A percentile compares a stretch with the other conserved stretches of the same genome.
Conservation (phyloP, 2,113 vertebrate species). For the Sapayoa aenigma region DNA sequence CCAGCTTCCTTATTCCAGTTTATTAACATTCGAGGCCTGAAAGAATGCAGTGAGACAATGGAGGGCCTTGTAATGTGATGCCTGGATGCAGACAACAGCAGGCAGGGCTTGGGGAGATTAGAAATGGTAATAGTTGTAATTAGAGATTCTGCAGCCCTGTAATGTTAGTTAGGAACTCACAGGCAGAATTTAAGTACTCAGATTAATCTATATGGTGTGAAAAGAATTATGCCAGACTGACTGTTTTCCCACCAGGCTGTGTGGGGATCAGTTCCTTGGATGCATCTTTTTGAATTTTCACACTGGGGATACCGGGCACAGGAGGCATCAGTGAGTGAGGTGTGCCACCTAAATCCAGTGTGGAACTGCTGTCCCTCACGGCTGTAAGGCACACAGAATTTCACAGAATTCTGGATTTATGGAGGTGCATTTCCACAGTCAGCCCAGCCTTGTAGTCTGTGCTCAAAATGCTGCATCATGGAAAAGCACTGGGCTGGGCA, state of each 20-base stretch:
- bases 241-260: background rate
- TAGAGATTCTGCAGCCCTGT: background rate
- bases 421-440: background rate
- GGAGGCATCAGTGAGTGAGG: background rate
- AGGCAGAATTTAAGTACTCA: background rate
- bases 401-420: background rate
- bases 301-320: rapidly evolving
- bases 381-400: background rate
- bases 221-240: constrained; percentile 16
- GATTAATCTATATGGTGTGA: constrained; percentile 14
- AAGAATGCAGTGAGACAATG: constrained; percentile 4
- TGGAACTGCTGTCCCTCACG: background rate
- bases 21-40: background rate
- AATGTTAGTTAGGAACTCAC: background rate
- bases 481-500: background rate
- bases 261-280: background rate
- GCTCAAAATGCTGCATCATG: background rate
- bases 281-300: background rate
- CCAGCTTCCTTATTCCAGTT: background rate
- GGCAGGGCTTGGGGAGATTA: constrained; percentile 16
- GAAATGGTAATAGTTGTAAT: background rate
- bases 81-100: background rate
- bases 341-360: background rate
- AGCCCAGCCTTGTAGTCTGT: background rate
- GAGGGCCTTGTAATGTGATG: background rate